Evolutionary conservation across 1,140 invertebrate species (phyloP).

Genomic region (Drosophila lacteicornis): DNA sequence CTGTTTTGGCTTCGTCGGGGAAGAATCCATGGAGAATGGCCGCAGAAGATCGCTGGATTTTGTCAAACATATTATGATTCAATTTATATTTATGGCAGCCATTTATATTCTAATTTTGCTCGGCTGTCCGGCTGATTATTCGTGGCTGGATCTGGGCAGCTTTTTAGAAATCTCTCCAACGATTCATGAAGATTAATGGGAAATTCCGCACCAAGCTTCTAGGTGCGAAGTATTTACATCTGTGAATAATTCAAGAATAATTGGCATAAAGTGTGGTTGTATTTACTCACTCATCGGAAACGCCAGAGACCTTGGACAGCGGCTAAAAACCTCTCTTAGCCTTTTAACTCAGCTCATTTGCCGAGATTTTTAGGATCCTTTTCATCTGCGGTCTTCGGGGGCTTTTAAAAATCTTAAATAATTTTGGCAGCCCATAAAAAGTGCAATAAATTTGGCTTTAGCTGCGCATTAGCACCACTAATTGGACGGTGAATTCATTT

Average conservation of each 20-base stretch:
- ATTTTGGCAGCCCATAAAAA: constrained; percentile 30
- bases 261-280: constrained; percentile 8
- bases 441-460: constrained; percentile 37
- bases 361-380: constrained; percentile 1
- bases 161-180: constrained; percentile 21
- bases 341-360: background rate
- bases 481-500: constrained; percentile 39
- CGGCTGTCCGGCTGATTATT: constrained; percentile 11
- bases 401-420: constrained; percentile 12
- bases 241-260: constrained; percentile 26
- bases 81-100: constrained; percentile 41
- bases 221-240: constrained; percentile 22
- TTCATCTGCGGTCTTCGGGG: background rate
- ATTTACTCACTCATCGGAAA: constrained; percentile 20
- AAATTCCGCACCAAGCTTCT: constrained; percentile 7
- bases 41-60: constrained; percentile 24
- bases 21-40: constrained; percentile 14
- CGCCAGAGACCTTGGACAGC: background rate
- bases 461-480: constrained; percentile 38
- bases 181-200: constrained; percentile 30
- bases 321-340: background rate
- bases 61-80: constrained; percentile 53
- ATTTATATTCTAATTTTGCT: constrained; percentile 37
- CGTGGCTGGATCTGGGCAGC: constrained; percentile 22
- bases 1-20: constrained; percentile 13